Evolutionary conservation across 2,797 vertebrate species (phyloP), one percentile per base, ranked within the genome.

Genomic region (Lindbergichthys nudifrons): DNA sequence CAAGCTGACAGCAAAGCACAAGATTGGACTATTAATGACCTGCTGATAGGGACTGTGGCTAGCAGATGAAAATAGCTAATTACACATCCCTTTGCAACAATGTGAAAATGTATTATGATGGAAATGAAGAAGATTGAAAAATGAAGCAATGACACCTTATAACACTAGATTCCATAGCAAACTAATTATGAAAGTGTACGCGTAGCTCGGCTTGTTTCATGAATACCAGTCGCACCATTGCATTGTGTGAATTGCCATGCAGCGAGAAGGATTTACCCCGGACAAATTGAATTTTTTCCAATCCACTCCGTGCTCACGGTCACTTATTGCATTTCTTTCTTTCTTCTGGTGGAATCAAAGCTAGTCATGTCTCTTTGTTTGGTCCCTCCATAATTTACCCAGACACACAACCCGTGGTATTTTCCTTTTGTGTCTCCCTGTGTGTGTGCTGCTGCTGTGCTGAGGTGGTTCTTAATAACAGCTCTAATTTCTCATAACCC

Each of bases 21-120:
- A 81, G 73, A 73, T 51, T 77, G 67, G 79, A 83, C 79, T 84
- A 56, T 76, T 82, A 90, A 87, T 79, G 70, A 71, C 75, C 60
- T 54, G 48, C 72, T 74, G 75, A 80, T 62, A 73, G 66, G 26
- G 65, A 83, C 47, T 66, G 68, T 42, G 41, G 60, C 73, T 26
- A 54, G 52, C 42, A 56, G 54, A 79, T 62, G 79, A 79, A 62
- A 82, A 51, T 43, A 67, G 61, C 71, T 83, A 86, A 90, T 87
- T 85, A 78, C 65, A 80, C 76, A 81, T 70, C 83, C 75, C 65
- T 45, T 56, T 50, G 68, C 62, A 62, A 56, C 56, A 56, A 56
- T 45, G 16, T 50, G 30, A 70, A 72, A 46, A 41, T 61, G 43
- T 56, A 70, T 68, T 65, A 47, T 57, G 54, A 63, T 36, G 30